Base-by-base conservation (phyloP, 1,140 invertebrate species). In the Proctacanthus coquilletti region DNA sequence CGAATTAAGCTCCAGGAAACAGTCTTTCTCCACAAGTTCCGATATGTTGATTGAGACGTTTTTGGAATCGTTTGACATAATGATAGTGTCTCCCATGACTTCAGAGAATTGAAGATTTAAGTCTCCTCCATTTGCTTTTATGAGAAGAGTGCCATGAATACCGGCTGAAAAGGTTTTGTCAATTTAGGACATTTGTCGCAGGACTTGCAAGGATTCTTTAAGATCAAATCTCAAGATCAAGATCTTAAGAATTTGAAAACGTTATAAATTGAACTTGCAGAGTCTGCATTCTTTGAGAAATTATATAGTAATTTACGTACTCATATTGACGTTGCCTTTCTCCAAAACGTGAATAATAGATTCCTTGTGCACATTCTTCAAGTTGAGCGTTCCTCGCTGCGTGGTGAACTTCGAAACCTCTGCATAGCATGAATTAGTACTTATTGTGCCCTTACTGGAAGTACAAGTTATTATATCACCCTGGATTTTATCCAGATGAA, bases 361-460 rank as follows among this genome's bases (percentile, higher is more conserved):
- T 8, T 27, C 41, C 27, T 59, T 59, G 38, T 59, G 56, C 0
- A 59, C 48, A 38, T 59, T 59, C 21, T 55, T 56, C 0, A 59
- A 38, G 2, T 51, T 44, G 29, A 59, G 33, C 4, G 36, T 41
- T 2, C 56, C 56, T 1, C 43, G 49, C 31, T 42, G 33, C 0
- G 56, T 59, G 29, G 51, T 44, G 39, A 59, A 59, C 19, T 46
- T 50, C 1, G 53, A 59, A n/a, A 44, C 42, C 27, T 55, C 51
- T 3, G 52, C 53, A 42, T 59, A 59, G 13, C 56, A 56, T 19
- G 45, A 52, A 31, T 56, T 52, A 1, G 49, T 53, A 0, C 34
- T 34, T 2, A 59, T 59, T 19, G 43, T 47, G 5, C 56, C 56
- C 6, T 38, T 27, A 9, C 45, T 43, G 13, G 56, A 56, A 13